These are phyloP conservation scores for Listronotus bonariensis DNA, from an alignment of 1,140 invertebrate species.

Conservation along the genomic window DNA sequence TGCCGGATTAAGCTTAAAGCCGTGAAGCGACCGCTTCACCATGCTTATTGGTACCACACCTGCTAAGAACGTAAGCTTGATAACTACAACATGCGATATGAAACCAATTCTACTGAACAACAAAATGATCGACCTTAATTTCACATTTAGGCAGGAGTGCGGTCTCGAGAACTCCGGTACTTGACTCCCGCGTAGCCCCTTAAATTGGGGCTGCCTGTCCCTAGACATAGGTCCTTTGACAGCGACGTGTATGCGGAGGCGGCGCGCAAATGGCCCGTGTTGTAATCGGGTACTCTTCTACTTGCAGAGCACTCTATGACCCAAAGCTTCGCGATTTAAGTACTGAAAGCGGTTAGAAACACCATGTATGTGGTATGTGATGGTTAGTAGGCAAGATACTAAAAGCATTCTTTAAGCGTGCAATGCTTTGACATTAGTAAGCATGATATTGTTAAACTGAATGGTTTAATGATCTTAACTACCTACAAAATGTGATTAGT, in stretches of 20 bases:
- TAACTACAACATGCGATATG: background rate
- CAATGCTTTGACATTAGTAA: background rate
- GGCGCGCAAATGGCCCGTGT: slow-evolving; percentile 77
- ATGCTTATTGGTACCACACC: too few relatives aligned
- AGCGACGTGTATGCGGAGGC: slow-evolving; percentile 62
- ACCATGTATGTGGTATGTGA: slow-evolving; percentile 34
- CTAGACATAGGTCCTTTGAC: slow-evolving; percentile 48
- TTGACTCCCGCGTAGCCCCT: slow-evolving; percentile 59
- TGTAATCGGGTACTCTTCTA: slow-evolving; percentile 88
- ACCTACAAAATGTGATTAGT: too few relatives aligned
- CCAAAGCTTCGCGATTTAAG: slow-evolving; percentile 88
- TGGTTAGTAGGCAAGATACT: slow-evolving; percentile 24
- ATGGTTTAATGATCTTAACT: too few relatives aligned
- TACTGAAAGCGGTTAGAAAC: slow-evolving; percentile 61
- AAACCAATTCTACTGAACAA: background rate
- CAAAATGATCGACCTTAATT: slow-evolving; percentile 71
- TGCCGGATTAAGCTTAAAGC: too few relatives aligned
- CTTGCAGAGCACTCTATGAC: slow-evolving; percentile 91
- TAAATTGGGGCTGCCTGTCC: slow-evolving; percentile 53
- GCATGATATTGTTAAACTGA: too few relatives aligned
- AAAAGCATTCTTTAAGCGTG: background rate
- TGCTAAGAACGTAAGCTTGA: too few relatives aligned
- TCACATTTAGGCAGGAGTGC: slow-evolving; percentile 88
- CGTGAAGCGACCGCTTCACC: too few relatives aligned
- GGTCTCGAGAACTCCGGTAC: slow-evolving; percentile 63